Evolutionary conservation across 1,140 invertebrate species (phyloP).

Genomic region (Cydia amplana): DNA sequence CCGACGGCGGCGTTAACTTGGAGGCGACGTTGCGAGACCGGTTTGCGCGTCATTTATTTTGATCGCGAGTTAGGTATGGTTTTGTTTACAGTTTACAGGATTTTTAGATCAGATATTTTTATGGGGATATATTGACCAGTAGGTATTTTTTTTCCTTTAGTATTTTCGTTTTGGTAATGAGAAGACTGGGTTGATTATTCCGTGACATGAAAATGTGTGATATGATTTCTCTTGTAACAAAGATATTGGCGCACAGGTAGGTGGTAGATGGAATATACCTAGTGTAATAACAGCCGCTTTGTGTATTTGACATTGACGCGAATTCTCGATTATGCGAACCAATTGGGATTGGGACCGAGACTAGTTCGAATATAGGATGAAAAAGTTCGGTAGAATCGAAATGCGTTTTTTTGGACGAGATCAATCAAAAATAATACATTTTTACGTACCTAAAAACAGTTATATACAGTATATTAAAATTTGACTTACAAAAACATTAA

Average conservation of each 20-base stretch:
- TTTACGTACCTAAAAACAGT: too few species aligned
- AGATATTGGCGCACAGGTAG: background rate
- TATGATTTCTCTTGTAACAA: background rate
- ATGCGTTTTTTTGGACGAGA: too few species aligned
- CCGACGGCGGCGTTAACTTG: constrained; percentile 15
- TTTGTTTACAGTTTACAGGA: constrained; percentile 25
- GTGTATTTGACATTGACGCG: too few species aligned
- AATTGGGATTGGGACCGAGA: too few species aligned
- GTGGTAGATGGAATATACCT: too few species aligned
- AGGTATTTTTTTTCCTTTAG: background rate
- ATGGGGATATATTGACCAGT: background rate
- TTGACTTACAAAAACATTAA: too few species aligned
- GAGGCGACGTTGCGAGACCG: constrained; percentile 28
- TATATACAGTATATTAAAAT: too few species aligned
- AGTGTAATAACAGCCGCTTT: too few species aligned
- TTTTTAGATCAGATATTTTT: background rate
- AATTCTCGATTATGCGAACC: too few species aligned
- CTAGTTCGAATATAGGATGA: too few species aligned
- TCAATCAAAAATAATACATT: too few species aligned
- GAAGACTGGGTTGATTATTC: background rate
- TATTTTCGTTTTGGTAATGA: background rate
- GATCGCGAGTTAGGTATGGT: constrained; percentile 27
- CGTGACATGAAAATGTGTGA: background rate
- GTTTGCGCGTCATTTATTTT: constrained; percentile 30
- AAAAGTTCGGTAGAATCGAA: too few species aligned